Evolutionary conservation across 1,140 invertebrate species (phyloP).

Genomic region (Plutomurus gul): DNA sequence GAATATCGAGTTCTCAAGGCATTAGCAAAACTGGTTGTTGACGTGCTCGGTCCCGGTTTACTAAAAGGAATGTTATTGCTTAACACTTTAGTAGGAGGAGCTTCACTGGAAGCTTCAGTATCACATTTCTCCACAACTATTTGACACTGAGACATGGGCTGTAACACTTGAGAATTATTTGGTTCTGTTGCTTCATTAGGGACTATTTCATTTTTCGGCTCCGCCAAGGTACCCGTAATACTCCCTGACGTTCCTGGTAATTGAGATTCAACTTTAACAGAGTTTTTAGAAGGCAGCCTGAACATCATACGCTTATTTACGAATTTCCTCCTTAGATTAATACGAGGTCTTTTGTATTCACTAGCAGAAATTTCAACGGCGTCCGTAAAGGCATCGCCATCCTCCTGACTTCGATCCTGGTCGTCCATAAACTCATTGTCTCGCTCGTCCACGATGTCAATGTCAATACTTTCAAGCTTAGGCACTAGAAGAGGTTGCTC

Average conservation of each 20-base stretch:
- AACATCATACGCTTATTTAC: background rate
- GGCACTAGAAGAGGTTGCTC: too few relatives aligned
- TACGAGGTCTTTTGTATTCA: background rate
- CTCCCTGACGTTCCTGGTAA: background rate
- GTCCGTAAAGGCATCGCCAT: background rate
- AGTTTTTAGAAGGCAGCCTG: background rate
- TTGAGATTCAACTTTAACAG: background rate
- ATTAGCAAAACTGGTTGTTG: too few relatives aligned
- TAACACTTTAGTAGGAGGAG: background rate
- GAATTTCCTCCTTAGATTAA: background rate
- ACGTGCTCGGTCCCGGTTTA: too few relatives aligned
- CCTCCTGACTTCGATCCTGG: background rate
- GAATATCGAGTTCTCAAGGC: too few relatives aligned
- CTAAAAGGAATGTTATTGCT: too few relatives aligned
- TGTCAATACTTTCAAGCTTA: background rate
- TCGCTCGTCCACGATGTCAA: background rate
- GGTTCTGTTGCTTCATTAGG: background rate
- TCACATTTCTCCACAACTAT: background rate
- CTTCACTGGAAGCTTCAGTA: background rate
- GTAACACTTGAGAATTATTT: background rate
- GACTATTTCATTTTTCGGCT: background rate
- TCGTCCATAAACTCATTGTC: too few relatives aligned
- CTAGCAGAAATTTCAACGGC: slow-evolving; percentile 1
- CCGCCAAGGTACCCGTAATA: too few relatives aligned
- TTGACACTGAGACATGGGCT: background rate